phyloP scores from a whole-genome alignment of 2,888 invertebrate genomes.

The Eumacrocentrus americanus region DNA sequence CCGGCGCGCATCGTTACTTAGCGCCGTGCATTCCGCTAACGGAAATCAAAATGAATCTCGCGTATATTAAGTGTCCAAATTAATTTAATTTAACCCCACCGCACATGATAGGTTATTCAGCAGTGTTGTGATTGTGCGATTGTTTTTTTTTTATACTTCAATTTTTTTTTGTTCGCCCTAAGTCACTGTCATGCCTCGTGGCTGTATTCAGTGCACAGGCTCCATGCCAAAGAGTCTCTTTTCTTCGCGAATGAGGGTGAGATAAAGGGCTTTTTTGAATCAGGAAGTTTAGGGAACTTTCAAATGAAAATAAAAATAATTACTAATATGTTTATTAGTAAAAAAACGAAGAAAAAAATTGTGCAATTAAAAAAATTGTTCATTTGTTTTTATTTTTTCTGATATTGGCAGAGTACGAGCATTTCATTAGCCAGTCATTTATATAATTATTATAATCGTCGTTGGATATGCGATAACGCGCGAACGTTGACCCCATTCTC shows the following conservation, averaged over 20 bases:
- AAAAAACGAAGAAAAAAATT: too few species aligned
- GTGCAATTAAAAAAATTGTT: not conserved
- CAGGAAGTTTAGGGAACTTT: not conserved
- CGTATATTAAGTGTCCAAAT: not conserved
- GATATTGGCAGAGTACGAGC: not conserved
- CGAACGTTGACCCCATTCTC: conserved; percentile 19
- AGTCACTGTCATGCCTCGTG: conserved; percentile 9
- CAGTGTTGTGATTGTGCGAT: not conserved
- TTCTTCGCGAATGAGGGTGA: conserved; percentile 8
- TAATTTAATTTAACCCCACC: not conserved
- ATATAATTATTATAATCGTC: conserved; percentile 19
- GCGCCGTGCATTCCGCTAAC: conserved; percentile 26
- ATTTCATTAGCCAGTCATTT: conserved; percentile 16
- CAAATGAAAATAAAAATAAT: not conserved
- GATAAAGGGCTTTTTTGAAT: not conserved
- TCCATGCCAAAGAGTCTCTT: conserved; percentile 8
- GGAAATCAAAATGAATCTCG: conserved; percentile 23
- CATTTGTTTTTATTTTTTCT: not conserved
- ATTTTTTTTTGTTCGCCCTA: not conserved
- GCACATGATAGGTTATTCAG: not conserved
- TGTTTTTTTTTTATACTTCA: not conserved
- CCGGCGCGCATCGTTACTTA: conserved; percentile 49
- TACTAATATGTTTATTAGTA: not conserved
- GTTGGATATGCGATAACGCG: conserved; percentile 14
- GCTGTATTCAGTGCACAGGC: conserved; percentile 8